These are phyloP conservation scores for Pipistrellus kuhlii DNA, from an alignment of 2,797 vertebrate genomes.

Conservation along the genomic window DNA sequence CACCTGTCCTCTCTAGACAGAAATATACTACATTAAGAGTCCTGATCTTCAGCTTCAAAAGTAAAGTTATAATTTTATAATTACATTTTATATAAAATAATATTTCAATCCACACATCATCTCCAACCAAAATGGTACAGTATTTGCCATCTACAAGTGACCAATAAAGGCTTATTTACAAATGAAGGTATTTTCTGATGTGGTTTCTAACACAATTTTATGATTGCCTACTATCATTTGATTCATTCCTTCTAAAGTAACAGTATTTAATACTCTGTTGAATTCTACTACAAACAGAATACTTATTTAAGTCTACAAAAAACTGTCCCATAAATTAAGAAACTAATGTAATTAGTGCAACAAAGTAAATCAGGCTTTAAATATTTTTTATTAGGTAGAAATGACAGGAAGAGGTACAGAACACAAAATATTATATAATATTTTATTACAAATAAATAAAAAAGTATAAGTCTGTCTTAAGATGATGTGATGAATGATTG, in stretches of 20 bases:
- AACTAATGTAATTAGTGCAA: slow-evolving; percentile 12
- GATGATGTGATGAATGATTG: background rate
- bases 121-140: background rate
- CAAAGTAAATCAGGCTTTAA: background rate
- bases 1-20: background rate
- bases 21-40: slow-evolving; percentile 16
- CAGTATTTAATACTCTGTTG: slow-evolving; percentile 1
- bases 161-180: background rate
- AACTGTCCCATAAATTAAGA: background rate
- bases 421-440: background rate
- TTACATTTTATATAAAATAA: background rate
- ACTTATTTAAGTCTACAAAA: slow-evolving; percentile 15
- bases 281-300: slow-evolving; percentile 19
- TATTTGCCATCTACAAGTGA: slow-evolving; percentile 1
- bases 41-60: background rate
- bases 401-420: background rate
- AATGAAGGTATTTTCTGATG: slow-evolving; percentile 12
- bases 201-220: slow-evolving; percentile 24
- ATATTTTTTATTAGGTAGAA: slow-evolving; percentile 3
- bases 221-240: slow-evolving; percentile 7
- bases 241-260: slow-evolving; percentile 32
- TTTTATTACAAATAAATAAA: background rate
- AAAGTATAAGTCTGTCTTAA: background rate
- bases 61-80: background rate
- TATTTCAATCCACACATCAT: background rate